Percentiles rank a stretch among this genome's conserved stretches.
Conservation (phyloP, 2,797 vertebrate species). For the Bufotes viridis region DNA sequence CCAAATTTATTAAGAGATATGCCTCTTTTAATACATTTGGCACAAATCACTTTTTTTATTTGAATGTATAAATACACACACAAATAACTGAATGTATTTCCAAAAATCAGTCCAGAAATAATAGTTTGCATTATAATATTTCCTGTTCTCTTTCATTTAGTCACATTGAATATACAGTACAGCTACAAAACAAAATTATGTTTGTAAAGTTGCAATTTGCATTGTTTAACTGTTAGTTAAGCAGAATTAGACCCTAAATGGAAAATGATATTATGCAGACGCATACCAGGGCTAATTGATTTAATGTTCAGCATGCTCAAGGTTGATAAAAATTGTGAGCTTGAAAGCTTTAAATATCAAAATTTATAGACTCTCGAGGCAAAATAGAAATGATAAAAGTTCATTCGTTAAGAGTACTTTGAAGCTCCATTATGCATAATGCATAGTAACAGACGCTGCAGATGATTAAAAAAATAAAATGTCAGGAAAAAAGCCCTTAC, state of each 20-base stretch:
- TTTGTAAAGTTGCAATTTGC: conserved; percentile 22
- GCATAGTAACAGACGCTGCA: conserved; percentile 45
- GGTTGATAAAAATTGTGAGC: conserved; percentile 58
- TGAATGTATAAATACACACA: not conserved
- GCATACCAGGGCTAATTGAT: conserved; percentile 53
- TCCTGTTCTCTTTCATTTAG: not conserved
- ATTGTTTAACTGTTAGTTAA: conserved; percentile 51
- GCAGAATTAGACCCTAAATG: conserved; percentile 47
- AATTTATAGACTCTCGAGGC: conserved; percentile 57
- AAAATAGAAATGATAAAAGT: conserved; percentile 58
- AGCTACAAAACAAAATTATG: conserved; percentile 2
- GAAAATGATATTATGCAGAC: conserved; percentile 43
- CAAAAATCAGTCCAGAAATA: not conserved
- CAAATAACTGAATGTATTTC: not conserved
- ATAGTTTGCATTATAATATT: conserved; percentile 3
- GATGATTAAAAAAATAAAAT: conserved; percentile 38
- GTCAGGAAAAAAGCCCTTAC: not conserved
- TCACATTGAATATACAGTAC: conserved; percentile 13
- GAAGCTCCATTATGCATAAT: conserved; percentile 58
- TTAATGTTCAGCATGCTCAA: conserved; percentile 49
- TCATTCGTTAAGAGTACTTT: conserved; percentile 48
- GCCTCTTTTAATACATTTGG: too few species aligned
- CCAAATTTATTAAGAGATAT: too few species aligned
- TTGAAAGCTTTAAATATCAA: conserved; percentile 61
- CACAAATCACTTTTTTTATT: too few species aligned